These are phyloP conservation scores for Antidorcas marsupialis DNA, from an alignment of 2,113 vertebrate species.

Conservation along the genomic window DNA sequence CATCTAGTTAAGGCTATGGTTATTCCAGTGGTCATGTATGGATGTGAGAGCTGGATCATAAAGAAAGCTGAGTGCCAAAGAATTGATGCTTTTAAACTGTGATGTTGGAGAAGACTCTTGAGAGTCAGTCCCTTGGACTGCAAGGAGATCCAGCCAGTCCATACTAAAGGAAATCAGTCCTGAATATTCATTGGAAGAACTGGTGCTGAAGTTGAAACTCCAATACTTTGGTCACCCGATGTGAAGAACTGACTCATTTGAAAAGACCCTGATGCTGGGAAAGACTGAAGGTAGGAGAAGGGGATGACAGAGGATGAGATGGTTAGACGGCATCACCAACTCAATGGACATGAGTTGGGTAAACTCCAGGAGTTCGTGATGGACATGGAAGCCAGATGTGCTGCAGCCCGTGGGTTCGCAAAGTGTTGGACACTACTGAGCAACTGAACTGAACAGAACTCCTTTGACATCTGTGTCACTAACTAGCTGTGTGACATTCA, in stretches of 20 bases:
- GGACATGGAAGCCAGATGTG: accelerated
- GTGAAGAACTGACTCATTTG: not conserved
- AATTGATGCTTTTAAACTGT: not conserved
- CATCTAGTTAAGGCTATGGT: not conserved
- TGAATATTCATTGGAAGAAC: not conserved
- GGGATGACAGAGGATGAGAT: not conserved
- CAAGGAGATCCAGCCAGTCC: not conserved
- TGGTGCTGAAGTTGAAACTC: not conserved
- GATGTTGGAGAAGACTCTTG: not conserved
- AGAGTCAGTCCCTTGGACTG: not conserved
- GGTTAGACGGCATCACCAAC: not conserved
- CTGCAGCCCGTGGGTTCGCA: not conserved
- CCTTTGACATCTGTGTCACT: not conserved
- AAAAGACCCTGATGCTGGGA: not conserved
- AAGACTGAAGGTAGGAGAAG: not conserved
- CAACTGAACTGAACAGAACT: not conserved
- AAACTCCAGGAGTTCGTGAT: not conserved
- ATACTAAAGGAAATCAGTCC: not conserved
- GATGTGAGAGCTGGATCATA: not conserved
- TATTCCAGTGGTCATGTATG: not conserved
- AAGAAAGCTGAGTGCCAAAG: accelerated
- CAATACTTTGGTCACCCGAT: not conserved
- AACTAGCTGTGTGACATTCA: not conserved
- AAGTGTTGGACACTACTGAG: accelerated
- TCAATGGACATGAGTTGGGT: not conserved